A percentile compares a stretch with the other conserved stretches of the same genome.
Conservation (phyloP, 1,140 invertebrate species). For the Drosophila gunungcola region DNA sequence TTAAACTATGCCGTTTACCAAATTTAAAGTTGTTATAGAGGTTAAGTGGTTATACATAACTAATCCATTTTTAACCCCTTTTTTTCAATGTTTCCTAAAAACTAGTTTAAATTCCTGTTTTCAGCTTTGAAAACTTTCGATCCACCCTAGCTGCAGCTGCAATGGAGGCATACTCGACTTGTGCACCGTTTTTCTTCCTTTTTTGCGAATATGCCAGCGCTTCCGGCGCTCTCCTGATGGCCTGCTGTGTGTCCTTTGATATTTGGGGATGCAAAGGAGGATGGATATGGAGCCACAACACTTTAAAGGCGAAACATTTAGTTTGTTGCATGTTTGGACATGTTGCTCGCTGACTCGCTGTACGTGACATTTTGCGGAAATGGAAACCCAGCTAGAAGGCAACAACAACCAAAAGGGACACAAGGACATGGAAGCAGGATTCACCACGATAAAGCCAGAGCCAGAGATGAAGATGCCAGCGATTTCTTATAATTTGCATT, state of each 20-base stretch:
- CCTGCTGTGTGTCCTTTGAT: conserved; percentile 56
- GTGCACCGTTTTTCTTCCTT: background rate
- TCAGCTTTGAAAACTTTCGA: background rate
- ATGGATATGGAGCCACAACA: conserved; percentile 1
- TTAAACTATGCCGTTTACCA: no score
- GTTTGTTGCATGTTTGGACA: conserved; percentile 77
- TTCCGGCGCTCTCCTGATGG: conserved; percentile 61
- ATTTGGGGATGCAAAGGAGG: conserved; percentile 2
- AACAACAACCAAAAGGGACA: background rate
- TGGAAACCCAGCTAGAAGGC: conserved; percentile 23
- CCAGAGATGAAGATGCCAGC: conserved; percentile 17
- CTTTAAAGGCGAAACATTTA: conserved; percentile 75
- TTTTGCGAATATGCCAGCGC: conserved; percentile 56
- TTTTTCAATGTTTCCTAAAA: background rate
- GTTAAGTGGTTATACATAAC: no score
- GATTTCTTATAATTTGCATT: conserved; percentile 46
- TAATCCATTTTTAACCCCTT: background rate
- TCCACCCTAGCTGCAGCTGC: conserved; percentile 22
- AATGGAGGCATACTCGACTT: conserved; percentile 14
- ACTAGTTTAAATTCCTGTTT: background rate
- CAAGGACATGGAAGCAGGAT: conserved; percentile 7
- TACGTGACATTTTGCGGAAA: conserved; percentile 75
- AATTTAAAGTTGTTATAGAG: no score
- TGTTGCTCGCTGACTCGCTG: conserved; percentile 45
- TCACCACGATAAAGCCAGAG: conserved; percentile 3